A percentile compares a stretch with the other conserved stretches of the same genome.
These are phyloP conservation scores for Aproaerema taeniolella DNA, from an alignment of 2,888 invertebrate species.

Conservation along the genomic window DNA sequence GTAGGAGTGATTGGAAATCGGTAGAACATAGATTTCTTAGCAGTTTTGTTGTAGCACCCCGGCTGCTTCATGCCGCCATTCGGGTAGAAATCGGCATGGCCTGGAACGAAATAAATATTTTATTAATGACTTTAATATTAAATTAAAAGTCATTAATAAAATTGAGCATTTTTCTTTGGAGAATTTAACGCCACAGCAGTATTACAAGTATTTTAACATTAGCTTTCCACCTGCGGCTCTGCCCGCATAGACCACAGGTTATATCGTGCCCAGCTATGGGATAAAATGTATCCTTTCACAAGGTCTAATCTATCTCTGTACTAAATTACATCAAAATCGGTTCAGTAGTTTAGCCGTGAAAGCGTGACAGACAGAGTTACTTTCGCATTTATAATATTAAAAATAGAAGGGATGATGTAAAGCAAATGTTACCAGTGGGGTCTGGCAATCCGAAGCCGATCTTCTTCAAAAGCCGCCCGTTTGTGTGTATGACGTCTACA, in stretches of 20 bases:
- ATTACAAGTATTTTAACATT: no score
- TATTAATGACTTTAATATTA: background rate
- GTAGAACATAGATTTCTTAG: slow-evolving; percentile 45
- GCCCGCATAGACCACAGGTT: no score
- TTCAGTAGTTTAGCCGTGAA: no score
- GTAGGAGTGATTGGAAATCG: slow-evolving; percentile 42
- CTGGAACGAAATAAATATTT: slow-evolving; percentile 37
- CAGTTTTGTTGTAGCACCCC: slow-evolving; percentile 71
- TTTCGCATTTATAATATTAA: no score
- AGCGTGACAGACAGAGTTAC: no score
- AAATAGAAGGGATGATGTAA: no score
- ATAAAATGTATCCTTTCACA: no score
- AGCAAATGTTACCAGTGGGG: slow-evolving; percentile 73
- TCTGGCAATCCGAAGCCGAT: slow-evolving; percentile 79
- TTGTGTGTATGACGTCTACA: slow-evolving; percentile 81
- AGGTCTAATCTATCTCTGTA: no score
- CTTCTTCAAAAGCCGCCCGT: slow-evolving; percentile 66
- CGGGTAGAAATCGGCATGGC: slow-evolving; percentile 82
- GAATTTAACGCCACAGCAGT: no score
- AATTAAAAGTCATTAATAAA: background rate
- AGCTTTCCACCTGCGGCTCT: no score
- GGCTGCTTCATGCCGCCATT: slow-evolving; percentile 83
- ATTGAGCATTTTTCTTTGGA: background rate
- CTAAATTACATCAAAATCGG: no score
- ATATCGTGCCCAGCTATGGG: no score